Evolutionary conservation across 2,888 invertebrate genomes (phyloP).

Genomic region (Protophormia terraenovae): DNA sequence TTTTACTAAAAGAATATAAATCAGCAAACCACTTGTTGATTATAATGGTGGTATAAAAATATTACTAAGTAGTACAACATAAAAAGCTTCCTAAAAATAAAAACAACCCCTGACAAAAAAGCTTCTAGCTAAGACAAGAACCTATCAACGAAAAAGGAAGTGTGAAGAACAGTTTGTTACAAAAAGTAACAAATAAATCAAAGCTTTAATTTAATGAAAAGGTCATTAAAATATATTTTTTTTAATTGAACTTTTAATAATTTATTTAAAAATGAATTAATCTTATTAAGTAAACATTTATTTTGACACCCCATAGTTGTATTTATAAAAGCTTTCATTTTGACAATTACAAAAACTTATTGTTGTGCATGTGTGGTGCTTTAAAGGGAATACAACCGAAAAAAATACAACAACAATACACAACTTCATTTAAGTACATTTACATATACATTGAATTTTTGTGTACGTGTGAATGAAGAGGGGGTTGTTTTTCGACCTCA

Average conservation of each 20-base stretch:
- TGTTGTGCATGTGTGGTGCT: conserved; percentile 2
- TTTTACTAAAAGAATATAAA: not conserved
- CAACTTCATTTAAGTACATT: conserved; percentile 24
- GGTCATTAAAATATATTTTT: not conserved
- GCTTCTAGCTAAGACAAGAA: conserved; percentile 50
- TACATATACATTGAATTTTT: conserved; percentile 32
- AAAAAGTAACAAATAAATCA: not conserved
- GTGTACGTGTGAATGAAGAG: conserved; percentile 66
- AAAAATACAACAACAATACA: conserved; percentile 1
- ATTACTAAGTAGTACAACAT: not conserved
- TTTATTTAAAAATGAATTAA: not conserved
- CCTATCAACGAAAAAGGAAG: not conserved
- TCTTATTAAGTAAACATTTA: not conserved
- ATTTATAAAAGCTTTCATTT: conserved; percentile 54
- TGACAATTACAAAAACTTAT: conserved; percentile 40
- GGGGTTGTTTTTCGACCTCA: conserved; percentile 57
- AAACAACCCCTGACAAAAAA: conserved; percentile 31
- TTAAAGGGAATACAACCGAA: conserved; percentile 27
- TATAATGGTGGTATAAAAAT: not conserved
- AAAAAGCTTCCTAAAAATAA: conserved; percentile 14
- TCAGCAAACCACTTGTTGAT: conserved; percentile 58
- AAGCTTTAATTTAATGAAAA: not conserved
- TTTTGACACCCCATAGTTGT: not conserved
- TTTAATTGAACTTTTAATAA: not conserved
- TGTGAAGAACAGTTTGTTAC: not conserved